phyloP scores from a whole-genome alignment of 2,888 invertebrate genomes.

The Tholera decimalis region DNA sequence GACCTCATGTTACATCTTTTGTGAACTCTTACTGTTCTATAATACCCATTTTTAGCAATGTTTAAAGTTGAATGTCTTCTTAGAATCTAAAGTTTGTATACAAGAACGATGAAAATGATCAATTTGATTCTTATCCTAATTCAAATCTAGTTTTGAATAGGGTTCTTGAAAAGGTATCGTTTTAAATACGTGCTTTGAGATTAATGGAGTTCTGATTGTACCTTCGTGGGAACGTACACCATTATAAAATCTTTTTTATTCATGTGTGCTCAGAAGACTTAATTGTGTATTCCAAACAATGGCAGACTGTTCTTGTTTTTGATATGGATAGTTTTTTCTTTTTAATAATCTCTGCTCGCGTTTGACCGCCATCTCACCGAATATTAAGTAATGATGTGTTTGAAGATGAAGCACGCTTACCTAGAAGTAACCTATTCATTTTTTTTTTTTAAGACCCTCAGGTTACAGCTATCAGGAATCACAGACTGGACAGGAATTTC shows the following conservation, averaged over 20 bases:
- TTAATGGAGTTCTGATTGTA: constrained; percentile 6
- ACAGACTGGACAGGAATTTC: too few species aligned
- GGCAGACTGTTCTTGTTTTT: too few species aligned
- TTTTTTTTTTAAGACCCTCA: too few species aligned
- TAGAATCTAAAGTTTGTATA: background rate
- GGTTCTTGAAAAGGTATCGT: background rate
- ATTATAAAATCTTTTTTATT: background rate
- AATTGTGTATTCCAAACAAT: background rate
- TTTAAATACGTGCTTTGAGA: background rate
- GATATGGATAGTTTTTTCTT: too few species aligned
- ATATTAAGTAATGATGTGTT: too few species aligned
- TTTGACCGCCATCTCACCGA: too few species aligned
- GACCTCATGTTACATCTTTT: too few species aligned
- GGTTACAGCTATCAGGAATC: too few species aligned
- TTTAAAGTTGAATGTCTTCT: background rate
- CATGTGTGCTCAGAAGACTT: background rate
- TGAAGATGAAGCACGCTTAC: too few species aligned
- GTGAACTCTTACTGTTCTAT: background rate
- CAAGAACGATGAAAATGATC: background rate
- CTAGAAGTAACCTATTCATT: too few species aligned
- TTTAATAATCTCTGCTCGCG: too few species aligned
- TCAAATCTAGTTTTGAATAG: constrained; percentile 1
- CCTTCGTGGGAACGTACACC: background rate
- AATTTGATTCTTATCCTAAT: background rate
- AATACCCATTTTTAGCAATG: background rate